Evolutionary conservation across 2,888 invertebrate species (phyloP).

Genomic region (Cotesia congregata): DNA sequence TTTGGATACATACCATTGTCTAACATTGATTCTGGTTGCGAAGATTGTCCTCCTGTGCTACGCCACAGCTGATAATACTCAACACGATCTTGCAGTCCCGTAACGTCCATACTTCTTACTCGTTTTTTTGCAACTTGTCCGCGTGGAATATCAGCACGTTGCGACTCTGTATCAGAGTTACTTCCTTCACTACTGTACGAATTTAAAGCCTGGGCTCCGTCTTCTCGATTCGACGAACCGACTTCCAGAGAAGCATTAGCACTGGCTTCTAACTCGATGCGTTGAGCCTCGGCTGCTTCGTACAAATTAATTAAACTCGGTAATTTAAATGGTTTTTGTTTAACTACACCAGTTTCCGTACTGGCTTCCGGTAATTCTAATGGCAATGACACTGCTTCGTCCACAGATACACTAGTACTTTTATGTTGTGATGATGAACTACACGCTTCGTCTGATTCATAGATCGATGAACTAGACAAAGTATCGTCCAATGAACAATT

Average conservation of each 20-base stretch:
- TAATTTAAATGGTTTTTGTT: slow-evolving; percentile 60
- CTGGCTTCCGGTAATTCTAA: slow-evolving; percentile 28
- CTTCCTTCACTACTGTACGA: slow-evolving; percentile 63
- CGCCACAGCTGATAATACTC: slow-evolving; percentile 68
- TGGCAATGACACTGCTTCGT: slow-evolving; percentile 28
- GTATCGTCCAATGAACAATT: slow-evolving; percentile 18
- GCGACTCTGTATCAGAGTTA: slow-evolving; percentile 66
- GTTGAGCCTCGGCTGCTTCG: slow-evolving; percentile 58
- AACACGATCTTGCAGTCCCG: slow-evolving; percentile 59
- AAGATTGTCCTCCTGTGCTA: slow-evolving; percentile 60
- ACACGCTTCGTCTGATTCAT: slow-evolving; percentile 33
- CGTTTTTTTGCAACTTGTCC: slow-evolving; percentile 24
- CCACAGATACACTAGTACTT: slow-evolving; percentile 23
- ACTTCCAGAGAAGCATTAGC: slow-evolving; percentile 59
- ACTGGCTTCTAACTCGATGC: slow-evolving; percentile 59
- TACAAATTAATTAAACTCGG: slow-evolving; percentile 63
- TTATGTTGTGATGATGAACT: slow-evolving; percentile 24
- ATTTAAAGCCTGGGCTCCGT: slow-evolving; percentile 55
- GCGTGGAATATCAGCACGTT: slow-evolving; percentile 49
- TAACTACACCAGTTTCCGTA: slow-evolving; percentile 46
- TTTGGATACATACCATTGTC: slow-evolving; percentile 60
- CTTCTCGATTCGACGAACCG: slow-evolving; percentile 44
- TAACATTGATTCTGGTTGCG: slow-evolving; percentile 59
- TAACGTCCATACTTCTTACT: slow-evolving; percentile 53
- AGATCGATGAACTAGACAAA: slow-evolving; percentile 6